These are phyloP conservation scores for Danio kyathit DNA, from an alignment of 2,797 vertebrate genomes.

Conservation along the genomic window DNA sequence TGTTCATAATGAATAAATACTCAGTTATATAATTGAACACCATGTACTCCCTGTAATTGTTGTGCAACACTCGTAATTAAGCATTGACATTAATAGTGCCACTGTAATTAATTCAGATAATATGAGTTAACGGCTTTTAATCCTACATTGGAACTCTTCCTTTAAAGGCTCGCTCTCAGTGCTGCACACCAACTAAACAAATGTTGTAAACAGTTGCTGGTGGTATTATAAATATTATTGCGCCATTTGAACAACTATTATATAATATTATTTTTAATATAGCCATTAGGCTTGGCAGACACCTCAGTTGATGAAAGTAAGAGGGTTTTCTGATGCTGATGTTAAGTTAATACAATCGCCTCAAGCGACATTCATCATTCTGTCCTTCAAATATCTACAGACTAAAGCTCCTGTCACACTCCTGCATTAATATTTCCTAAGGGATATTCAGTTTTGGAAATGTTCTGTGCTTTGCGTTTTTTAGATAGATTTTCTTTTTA, in stretches of 20 bases:
- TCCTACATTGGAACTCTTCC: conserved; percentile 6
- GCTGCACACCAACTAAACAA: conserved; percentile 22
- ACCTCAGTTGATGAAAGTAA: not conserved
- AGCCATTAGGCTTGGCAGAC: not conserved
- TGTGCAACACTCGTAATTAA: conserved; percentile 3
- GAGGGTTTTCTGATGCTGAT: conserved; percentile 4
- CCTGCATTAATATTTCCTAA: not conserved
- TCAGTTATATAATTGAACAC: conserved; percentile 18
- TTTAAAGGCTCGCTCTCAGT: conserved; percentile 33
- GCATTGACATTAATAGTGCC: conserved; percentile 3
- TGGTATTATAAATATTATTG: conserved; percentile 31
- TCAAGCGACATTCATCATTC: conserved; percentile 25
- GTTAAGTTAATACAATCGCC: conserved; percentile 8
- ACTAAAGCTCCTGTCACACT: conserved; percentile 10
- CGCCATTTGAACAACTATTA: conserved; percentile 6
- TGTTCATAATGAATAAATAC: not conserved
- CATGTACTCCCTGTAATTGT: conserved; percentile 3
- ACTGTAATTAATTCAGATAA: conserved; percentile 12
- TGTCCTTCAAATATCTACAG: not conserved
- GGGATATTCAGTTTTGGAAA: conserved; percentile 7
- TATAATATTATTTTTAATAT: conserved; percentile 26
- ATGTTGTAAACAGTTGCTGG: conserved; percentile 19
- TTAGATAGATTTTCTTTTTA: not conserved
- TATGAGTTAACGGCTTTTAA: conserved; percentile 6
- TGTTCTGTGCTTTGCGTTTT: not conserved